Evolutionary conservation across 1,140 invertebrate species (phyloP), one percentile per base, ranked within the genome.

Genomic region (Drosophila baimaii): DNA sequence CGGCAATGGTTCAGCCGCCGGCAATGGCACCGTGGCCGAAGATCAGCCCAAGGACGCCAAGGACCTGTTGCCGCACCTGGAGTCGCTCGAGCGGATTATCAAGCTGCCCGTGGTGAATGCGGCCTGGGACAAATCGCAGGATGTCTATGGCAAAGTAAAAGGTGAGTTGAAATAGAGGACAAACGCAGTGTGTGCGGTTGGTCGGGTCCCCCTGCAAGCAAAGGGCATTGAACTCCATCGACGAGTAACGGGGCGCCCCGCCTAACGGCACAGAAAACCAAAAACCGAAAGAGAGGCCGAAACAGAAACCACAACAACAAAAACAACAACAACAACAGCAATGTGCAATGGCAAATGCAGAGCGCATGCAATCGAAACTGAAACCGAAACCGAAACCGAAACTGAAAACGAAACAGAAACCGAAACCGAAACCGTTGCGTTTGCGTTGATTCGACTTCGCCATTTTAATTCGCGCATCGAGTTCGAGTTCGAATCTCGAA

Each of bases 81-180:
- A 94, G 74, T 93, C 93, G 0, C 86, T 95, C 15, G 92, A 94
- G 71, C 92, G 93, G 10, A 92, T 95, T 23, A 90, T 93, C 47
- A 93, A 93, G 68, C 79, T 95, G 27, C 94, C 94, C 0, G 85
- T 94, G 12, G 77, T 95, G 13, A 94, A 93, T 66, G 92, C 93
- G 25, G 94, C 94, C 12, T 90, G 93, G 72, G 92, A 92, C 65
- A 94, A 94, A 66, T 94, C 94, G 5, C 90, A 92, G 19, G 93
- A 91, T 55, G 93, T 94, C 21, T 95, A 95, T 75, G 92, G 92
- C 35, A 93, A 93, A 56, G 92, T 95, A 25, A 95, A 94, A 92
- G 93, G 93, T 91, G 72, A 75, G 90, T 74, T 23, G 12, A 64
- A 54, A 52, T 54, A 31, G 51, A 54, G 51, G 51, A 35, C 51